A percentile compares a stretch with the other conserved stretches of the same genome.
Conservation (phyloP, 2,113 vertebrate species). For the Siniperca chuatsi region DNA sequence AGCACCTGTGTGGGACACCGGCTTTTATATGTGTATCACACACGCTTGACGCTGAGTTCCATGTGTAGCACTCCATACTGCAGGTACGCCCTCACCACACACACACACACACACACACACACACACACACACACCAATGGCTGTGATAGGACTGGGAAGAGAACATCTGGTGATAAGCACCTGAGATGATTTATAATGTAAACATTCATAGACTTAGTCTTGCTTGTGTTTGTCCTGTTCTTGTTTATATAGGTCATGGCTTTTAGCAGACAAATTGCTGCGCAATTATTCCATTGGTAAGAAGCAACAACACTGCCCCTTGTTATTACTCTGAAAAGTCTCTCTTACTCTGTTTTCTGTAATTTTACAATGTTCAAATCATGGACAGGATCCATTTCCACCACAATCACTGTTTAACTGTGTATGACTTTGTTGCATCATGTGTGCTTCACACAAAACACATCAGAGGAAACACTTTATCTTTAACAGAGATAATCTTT, state of each 20-base stretch:
- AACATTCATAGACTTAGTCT: not conserved
- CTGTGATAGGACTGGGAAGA: constrained; percentile 72
- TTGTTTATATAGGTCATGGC: not conserved
- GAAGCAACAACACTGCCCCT: not conserved
- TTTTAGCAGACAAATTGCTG: constrained; percentile 26
- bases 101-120: not conserved
- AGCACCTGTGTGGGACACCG: not conserved
- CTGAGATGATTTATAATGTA: constrained; percentile 15
- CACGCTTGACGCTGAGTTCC: constrained; percentile 34
- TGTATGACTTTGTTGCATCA: not conserved
- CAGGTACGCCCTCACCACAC: not conserved
- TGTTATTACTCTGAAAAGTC: not conserved
- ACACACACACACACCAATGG: not conserved
- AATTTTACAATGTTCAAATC: not conserved
- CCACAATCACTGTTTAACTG: not conserved
- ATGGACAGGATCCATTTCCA: not conserved
- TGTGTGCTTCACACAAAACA: not conserved
- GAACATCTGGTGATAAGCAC: constrained; percentile 65
- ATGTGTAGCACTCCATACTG: constrained; percentile 1
- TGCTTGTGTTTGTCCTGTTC: constrained; percentile 14
- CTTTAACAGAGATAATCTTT: not conserved
- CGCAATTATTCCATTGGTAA: constrained; percentile 8
- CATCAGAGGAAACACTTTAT: not conserved
- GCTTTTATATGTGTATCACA: constrained; percentile 65
- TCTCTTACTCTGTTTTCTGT: not conserved